Base-by-base conservation (phyloP, 35 echinoderm and acorn worm genomes). In the Patiria miniata region DNA sequence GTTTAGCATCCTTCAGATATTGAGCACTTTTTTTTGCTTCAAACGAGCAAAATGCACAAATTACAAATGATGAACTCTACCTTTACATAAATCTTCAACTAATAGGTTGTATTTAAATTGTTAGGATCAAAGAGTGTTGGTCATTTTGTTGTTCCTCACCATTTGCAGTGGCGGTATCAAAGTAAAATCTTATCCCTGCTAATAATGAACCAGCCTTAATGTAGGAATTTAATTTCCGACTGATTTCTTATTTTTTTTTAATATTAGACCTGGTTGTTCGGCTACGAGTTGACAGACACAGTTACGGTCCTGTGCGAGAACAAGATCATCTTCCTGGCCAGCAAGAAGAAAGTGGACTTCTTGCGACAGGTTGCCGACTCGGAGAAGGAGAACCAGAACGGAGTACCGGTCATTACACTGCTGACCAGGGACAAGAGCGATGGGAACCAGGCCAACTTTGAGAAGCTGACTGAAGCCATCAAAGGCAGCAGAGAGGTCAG, bases 331-430 rank as follows among this genome's bases (percentile, higher is more conserved):
- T 97, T 97, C 91, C 51, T 97, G 68, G 95, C 95, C 29, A 93
- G 91, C 79, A 97, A 97, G 81, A 97, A 97, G 82, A 97, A 97
- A 61, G 88, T 97, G 34, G 87, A 97, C 39, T 97, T 97, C 58
- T 88, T 94, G 61, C 90, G 87, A 2, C 91, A 94, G 86, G 81
- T 97, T 38, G 87, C 95, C 7, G 83, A 90, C 37, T 78, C 81
- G 36, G 95, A 97, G 58, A 97, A 97, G 50, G 91, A 97, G 61
- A 97, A 97, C 73, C 83, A 93, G 85, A 90, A 97, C 38, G 91
- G 89, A 6, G 68, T 97, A n/a, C 91, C 95, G 1, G 12, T 76
- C 65, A 97, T 97, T 50, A 87, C 92, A 7, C 86, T 97, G n/a
- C 52, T 94, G 10, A 89, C 86, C 21, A 61, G 91, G 37, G 95